A percentile compares a stretch with the other conserved stretches of the same genome.
These are phyloP conservation scores for human (Homo sapiens) DNA, from an alignment of 2,113 vertebrate species.

Conservation along the genomic window DNA sequence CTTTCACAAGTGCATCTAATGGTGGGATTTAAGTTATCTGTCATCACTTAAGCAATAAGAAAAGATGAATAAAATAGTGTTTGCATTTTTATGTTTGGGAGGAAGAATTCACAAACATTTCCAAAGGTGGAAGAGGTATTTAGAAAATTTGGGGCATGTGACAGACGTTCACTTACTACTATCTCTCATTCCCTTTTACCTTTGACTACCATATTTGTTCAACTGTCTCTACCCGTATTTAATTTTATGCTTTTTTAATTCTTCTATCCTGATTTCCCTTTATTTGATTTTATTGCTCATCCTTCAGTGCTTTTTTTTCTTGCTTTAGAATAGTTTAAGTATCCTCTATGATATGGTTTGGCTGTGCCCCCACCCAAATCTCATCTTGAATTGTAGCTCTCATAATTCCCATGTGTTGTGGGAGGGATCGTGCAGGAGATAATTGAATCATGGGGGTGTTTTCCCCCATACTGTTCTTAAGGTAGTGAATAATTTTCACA, in stretches of 20 bases:
- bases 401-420: no score
- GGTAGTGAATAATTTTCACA: no score
- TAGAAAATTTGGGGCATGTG: background rate
- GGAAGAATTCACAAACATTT: background rate
- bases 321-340: background rate
- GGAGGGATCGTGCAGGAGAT: no score
- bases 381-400: no score
- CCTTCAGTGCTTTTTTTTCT: background rate
- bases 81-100: background rate
- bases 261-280: background rate
- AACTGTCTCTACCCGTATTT: background rate
- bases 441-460: no score
- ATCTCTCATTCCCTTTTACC: background rate
- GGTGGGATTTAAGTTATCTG: background rate
- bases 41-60: background rate
- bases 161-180: background rate
- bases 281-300: background rate
- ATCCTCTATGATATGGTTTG: no score
- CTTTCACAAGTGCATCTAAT: background rate
- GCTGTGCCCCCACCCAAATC: no score
- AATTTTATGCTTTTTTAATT: background rate
- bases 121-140: background rate
- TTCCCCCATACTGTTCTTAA: no score
- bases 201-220: background rate
- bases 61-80: background rate